These are phyloP conservation scores for Channa striata DNA, from an alignment of 2,797 vertebrate species.

Conservation along the genomic window DNA sequence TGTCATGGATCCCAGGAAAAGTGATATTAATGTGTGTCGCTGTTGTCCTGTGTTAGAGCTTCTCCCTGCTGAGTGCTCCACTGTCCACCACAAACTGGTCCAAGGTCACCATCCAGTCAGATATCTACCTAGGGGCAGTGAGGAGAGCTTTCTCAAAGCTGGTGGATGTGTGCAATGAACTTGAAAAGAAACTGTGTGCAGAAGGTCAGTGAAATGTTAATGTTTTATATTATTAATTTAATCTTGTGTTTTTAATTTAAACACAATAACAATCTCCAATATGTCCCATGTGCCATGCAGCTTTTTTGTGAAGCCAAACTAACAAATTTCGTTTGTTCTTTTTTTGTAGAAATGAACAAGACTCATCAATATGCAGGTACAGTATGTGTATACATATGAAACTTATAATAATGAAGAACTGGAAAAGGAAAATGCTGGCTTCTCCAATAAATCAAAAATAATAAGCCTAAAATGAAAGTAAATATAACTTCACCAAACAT, in stretches of 20 bases:
- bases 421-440: too few relatives aligned
- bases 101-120: slow-evolving; percentile 35
- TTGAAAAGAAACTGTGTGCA: slow-evolving; percentile 40
- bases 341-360: slow-evolving; percentile 48
- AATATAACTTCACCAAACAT: too few relatives aligned
- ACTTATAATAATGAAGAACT: too few relatives aligned
- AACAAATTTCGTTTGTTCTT: not conserved
- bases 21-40: not conserved
- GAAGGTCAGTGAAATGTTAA: slow-evolving; percentile 50
- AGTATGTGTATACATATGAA: not conserved
- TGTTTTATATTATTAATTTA: too few relatives aligned
- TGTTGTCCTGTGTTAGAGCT: slow-evolving; percentile 46
- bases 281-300: too few relatives aligned
- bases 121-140: slow-evolving; percentile 33
- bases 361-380: slow-evolving; percentile 56
- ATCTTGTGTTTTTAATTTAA: too few relatives aligned
- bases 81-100: slow-evolving; percentile 59
- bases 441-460: too few relatives aligned
- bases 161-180: slow-evolving; percentile 40
- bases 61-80: slow-evolving; percentile 10
- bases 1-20: not conserved
- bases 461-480: too few relatives aligned
- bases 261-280: too few relatives aligned
- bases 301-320: too few relatives aligned
- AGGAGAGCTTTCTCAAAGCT: slow-evolving; percentile 54